Percentiles rank a stretch among this genome's conserved stretches.
Evolutionary conservation across 1,140 invertebrate genomes (phyloP).

Genomic region (Aethina tumida): DNA sequence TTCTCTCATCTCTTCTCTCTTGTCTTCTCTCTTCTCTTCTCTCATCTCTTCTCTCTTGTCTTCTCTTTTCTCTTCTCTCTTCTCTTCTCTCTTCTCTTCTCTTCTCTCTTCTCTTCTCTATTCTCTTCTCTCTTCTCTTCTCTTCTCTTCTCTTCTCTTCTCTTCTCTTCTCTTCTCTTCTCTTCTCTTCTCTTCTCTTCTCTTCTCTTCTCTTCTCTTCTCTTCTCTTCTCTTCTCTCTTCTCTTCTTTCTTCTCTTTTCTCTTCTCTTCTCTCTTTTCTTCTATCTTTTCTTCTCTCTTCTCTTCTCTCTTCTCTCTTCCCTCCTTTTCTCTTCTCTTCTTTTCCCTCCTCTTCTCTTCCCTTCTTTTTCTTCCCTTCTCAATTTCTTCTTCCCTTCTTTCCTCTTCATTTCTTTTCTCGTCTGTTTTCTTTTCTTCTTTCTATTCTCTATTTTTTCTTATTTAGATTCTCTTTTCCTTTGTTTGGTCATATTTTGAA

Average conservation of each 20-base stretch:
- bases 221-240: conserved; percentile 3
- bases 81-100: conserved; percentile 5
- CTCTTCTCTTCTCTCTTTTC: not conserved
- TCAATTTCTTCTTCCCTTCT: conserved; percentile 4
- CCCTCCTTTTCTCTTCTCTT: conserved; percentile 1
- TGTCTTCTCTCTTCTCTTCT: too few species aligned
- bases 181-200: conserved; percentile 1
- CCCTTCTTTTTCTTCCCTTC: conserved; percentile 4
- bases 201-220: conserved; percentile 2
- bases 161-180: not conserved
- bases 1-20: too few species aligned
- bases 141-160: conserved; percentile 1
- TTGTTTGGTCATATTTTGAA: too few species aligned
- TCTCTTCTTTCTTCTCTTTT: conserved; percentile 1
- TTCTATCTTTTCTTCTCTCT: conserved; percentile 1
- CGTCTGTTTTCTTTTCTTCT: too few species aligned
- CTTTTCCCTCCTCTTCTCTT: conserved; percentile 2
- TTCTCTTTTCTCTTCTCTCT: conserved; percentile 10
- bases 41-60: too few species aligned
- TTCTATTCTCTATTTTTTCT: too few species aligned
- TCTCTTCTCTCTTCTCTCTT: conserved; percentile 1
- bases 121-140: conserved; percentile 4
- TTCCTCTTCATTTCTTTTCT: too few species aligned
- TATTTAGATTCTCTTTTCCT: too few species aligned
- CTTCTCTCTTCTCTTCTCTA: not conserved